Evolutionary conservation across 2,113 vertebrate species (phyloP).

Genomic region (Vicugna pacos): DNA sequence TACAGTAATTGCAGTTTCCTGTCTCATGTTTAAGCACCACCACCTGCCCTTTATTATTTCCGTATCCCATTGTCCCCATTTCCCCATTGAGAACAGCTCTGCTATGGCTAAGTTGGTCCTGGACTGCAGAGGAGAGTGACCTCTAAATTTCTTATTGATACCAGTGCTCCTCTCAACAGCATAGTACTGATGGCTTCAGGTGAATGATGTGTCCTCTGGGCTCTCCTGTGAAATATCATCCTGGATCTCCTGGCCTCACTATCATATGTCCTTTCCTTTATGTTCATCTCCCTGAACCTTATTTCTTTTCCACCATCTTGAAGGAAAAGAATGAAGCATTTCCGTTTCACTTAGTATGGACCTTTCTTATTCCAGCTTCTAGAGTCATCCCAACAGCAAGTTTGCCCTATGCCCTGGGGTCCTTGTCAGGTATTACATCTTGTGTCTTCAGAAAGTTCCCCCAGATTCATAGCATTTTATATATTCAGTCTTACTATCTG

Average conservation of each 20-base stretch:
- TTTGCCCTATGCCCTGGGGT: not conserved
- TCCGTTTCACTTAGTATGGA: not conserved
- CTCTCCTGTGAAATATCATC: not conserved
- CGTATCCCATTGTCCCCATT: not conserved
- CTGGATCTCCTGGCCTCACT: not conserved
- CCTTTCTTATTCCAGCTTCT: not conserved
- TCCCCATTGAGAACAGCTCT: not conserved
- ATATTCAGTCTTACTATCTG: not conserved
- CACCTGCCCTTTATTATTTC: not conserved
- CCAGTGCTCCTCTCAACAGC: not conserved
- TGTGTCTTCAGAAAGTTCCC: not conserved
- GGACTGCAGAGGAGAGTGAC: not conserved
- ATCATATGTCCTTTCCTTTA: not conserved
- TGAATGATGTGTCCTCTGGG: not conserved
- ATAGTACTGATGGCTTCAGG: not conserved
- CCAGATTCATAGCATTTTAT: not conserved
- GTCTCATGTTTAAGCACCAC: not conserved
- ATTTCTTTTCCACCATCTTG: not conserved
- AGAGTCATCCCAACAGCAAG: not conserved
- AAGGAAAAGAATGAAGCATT: not conserved
- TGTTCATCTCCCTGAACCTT: not conserved
- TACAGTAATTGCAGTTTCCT: not conserved
- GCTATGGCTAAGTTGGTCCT: not conserved
- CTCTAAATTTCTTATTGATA: not conserved
- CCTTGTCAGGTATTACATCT: not conserved